These are phyloP conservation scores for Latheticus oryzae DNA, from an alignment of 2,888 invertebrate genomes.

Conservation along the genomic window DNA sequence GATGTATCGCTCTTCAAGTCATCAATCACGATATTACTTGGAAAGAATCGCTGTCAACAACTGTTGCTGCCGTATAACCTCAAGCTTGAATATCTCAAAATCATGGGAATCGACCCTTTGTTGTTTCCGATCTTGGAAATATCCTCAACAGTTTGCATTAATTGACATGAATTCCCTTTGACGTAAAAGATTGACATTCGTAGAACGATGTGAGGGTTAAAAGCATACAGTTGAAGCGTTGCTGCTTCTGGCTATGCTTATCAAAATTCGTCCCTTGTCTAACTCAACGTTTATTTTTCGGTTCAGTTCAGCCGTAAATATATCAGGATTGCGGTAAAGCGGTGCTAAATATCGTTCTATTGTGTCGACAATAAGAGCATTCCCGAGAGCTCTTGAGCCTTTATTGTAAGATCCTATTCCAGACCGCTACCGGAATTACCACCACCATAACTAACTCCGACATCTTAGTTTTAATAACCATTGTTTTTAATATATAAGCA, in stretches of 20 bases:
- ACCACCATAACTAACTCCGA: slow-evolving; percentile 33
- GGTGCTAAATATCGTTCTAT: slow-evolving; percentile 28
- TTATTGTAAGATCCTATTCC: slow-evolving; percentile 33
- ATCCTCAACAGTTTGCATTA: slow-evolving; percentile 26
- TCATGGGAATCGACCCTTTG: slow-evolving; percentile 21
- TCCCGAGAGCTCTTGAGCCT: slow-evolving; percentile 30
- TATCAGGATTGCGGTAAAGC: slow-evolving; percentile 35
- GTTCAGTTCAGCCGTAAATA: slow-evolving; percentile 32
- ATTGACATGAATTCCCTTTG: slow-evolving; percentile 32
- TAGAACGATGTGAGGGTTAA: slow-evolving; percentile 5
- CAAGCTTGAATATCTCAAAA: slow-evolving; percentile 19
- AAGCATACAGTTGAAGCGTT: slow-evolving; percentile 9
- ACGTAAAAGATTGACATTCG: slow-evolving; percentile 21
- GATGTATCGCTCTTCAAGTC: slow-evolving; percentile 44
- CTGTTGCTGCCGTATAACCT: slow-evolving; percentile 44
- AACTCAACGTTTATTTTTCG: slow-evolving; percentile 18
- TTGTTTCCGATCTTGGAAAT: slow-evolving; percentile 13
- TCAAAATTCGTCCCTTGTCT: slow-evolving; percentile 15
- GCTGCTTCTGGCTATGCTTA: neutral
- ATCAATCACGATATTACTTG: slow-evolving; percentile 48
- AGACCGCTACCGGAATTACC: slow-evolving; percentile 33
- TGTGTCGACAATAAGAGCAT: slow-evolving; percentile 39
- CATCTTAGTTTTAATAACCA: slow-evolving; percentile 42
- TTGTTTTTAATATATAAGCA: slow-evolving; percentile 32
- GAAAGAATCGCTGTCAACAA: slow-evolving; percentile 49